Percentiles rank a stretch among this genome's conserved stretches.
Evolutionary conservation across 2,797 vertebrate genomes (phyloP).

Genomic region (Oceanodroma leucorhoa): DNA sequence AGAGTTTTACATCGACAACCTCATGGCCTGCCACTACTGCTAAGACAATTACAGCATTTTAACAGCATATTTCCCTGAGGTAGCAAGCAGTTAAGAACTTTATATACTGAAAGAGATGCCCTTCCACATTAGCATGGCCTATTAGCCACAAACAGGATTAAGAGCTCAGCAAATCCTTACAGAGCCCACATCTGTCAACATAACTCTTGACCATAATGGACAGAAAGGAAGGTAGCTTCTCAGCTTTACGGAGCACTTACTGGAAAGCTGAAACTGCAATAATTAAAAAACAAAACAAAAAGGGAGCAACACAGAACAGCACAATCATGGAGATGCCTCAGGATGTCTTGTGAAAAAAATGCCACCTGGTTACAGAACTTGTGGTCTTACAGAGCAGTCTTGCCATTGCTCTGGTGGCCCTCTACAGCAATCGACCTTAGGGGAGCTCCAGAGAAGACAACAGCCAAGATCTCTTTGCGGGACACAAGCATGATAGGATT

Average conservation of each 20-base stretch:
- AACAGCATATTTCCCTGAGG: neutral
- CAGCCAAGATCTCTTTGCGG: neutral
- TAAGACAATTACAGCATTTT: neutral
- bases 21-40: neutral
- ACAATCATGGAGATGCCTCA: neutral
- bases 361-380: neutral
- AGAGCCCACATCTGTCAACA: neutral
- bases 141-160: constrained; percentile 40
- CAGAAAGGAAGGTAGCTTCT: neutral
- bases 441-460: neutral
- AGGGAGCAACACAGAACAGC: neutral
- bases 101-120: neutral
- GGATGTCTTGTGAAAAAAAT: neutral
- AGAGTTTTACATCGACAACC: neutral
- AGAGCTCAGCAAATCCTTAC: constrained; percentile 17
- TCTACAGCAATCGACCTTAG: neutral
- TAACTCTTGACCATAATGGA: neutral
- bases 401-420: neutral
- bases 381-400: neutral
- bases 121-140: neutral
- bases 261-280: neutral
- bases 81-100: neutral
- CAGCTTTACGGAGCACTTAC: neutral
- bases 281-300: neutral
- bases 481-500: neutral